Evolutionary conservation across 2,113 vertebrate genomes (phyloP), one percentile per base, ranked within the genome.

Genomic region (Lynx canadensis): DNA sequence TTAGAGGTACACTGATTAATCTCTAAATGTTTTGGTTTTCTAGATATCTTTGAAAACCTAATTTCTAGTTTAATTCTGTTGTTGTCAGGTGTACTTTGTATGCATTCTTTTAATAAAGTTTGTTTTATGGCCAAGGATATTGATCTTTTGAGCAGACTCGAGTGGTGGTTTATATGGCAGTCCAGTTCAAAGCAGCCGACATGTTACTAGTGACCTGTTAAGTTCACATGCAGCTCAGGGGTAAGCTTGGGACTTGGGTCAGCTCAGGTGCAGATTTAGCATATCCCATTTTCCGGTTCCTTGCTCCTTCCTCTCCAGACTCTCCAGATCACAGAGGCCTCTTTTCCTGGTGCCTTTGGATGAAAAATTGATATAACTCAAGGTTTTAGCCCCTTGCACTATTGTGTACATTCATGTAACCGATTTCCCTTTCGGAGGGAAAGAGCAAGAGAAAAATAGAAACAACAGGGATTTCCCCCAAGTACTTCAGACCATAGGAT

Each of bases 1-100:
- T 71, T 65, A 93, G 13, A 6, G 23, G 4, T 73, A 27, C 3
- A 9, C 25, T 41, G 19, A 52, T 85, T 84, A 84, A 66, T 89
- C 94, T 95, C 14, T 48, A 93, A 82, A 80, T 86, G 27, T 29
- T 78, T 90, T 10, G 1, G 1, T 55, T 84, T 95, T 74, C 16
- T 5, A 78, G 12, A 31, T 73, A 78, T 57, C 27, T 87, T 83
- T 88, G 45, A 74, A 36, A 92, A 82, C 33, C 9, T 68, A 63
- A 78, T 45, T 79, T 63, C 13, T 71, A 65, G 18, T 50, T 95
- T 76, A 89, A 12, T 89, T 73, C 45, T 71, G 0, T 55, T 90
- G 52, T 68, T 74, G 4, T 63, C n/a, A 38, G 48, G 1, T 5
- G 0, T 66, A 36, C 5, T 76, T 80, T 97, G 10, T 31, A 25